These are phyloP conservation scores for Rhadinocentrus ornatus DNA, from an alignment of 2,797 vertebrate species.

Conservation along the genomic window DNA sequence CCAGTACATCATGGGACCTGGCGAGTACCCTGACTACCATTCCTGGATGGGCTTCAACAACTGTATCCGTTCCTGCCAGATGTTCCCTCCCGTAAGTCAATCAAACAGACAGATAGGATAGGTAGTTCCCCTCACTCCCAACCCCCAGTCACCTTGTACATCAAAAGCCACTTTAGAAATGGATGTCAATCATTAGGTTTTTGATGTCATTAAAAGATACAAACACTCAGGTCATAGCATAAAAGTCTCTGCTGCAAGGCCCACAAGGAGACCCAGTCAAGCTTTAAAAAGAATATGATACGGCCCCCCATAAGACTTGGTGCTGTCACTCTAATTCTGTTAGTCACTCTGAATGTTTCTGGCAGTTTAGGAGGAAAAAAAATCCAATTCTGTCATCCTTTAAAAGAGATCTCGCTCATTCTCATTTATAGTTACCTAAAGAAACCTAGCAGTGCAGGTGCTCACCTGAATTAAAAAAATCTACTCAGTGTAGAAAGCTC, in stretches of 20 bases:
- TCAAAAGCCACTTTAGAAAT: conserved; percentile 76
- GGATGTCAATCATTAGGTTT: conserved; percentile 76
- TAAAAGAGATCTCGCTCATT: conserved; percentile 42
- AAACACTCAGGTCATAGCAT: conserved; percentile 69
- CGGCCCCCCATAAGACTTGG: conserved; percentile 66
- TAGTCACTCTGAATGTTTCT: conserved; percentile 68
- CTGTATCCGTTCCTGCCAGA: conserved; percentile 86
- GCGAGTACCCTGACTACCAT: conserved; percentile 81
- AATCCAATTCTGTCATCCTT: conserved; percentile 48
- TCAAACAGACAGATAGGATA: conserved; percentile 72
- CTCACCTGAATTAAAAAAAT: conserved; percentile 46
- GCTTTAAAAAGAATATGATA: conserved; percentile 77
- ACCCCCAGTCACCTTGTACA: conserved; percentile 61
- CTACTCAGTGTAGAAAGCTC: conserved; percentile 12
- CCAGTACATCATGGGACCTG: conserved; percentile 82
- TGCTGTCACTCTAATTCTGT: conserved; percentile 76
- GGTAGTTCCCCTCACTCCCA: conserved; percentile 2
- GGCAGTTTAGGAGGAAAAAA: conserved; percentile 51
- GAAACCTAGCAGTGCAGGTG: conserved; percentile 23
- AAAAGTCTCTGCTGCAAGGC: conserved; percentile 71
- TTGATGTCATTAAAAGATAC: conserved; percentile 79
- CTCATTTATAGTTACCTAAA: conserved; percentile 46
- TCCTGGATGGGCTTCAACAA: conserved; percentile 86
- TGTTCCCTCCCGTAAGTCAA: conserved; percentile 85
- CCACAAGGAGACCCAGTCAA: conserved; percentile 79